Conservation (phyloP, 2,888 invertebrate genomes). For the Drosophila falleni region DNA sequence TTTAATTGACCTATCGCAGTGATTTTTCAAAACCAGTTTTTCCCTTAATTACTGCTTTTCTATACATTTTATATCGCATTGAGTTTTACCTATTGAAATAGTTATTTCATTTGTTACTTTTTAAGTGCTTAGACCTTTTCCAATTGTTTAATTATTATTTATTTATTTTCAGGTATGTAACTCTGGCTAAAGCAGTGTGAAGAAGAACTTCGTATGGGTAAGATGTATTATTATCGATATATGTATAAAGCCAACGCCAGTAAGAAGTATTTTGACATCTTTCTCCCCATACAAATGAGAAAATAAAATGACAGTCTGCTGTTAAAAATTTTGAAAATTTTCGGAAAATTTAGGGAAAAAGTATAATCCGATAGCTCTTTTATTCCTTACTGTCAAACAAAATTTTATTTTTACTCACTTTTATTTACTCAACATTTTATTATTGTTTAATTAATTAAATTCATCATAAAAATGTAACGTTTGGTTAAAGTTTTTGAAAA, state of each 20-base stretch:
- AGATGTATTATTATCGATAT: not conserved
- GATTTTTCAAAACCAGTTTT: constrained; percentile 37
- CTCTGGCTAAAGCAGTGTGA: not conserved
- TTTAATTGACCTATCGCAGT: constrained; percentile 50
- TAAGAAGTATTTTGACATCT: not conserved
- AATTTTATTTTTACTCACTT: no score
- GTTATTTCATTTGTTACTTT: constrained; percentile 17
- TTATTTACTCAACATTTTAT: no score
- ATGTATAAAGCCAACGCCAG: not conserved
- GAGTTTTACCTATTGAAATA: not conserved
- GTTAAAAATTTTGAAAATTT: no score
- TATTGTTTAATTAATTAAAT: no score
- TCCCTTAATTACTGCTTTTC: constrained; percentile 15
- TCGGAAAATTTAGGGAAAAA: no score
- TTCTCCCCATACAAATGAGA: no score
- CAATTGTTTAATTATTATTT: constrained; percentile 15
- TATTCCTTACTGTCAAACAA: no score
- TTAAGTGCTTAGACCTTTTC: constrained; percentile 10
- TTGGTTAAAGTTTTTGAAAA: no score
- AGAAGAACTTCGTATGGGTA: not conserved
- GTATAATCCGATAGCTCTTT: no score
- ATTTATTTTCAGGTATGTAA: constrained; percentile 66
- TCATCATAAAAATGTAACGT: no score
- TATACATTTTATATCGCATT: not conserved
- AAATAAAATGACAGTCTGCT: no score